Evolutionary conservation across 2,113 vertebrate genomes (phyloP).

Genomic region (Aix galericulata): DNA sequence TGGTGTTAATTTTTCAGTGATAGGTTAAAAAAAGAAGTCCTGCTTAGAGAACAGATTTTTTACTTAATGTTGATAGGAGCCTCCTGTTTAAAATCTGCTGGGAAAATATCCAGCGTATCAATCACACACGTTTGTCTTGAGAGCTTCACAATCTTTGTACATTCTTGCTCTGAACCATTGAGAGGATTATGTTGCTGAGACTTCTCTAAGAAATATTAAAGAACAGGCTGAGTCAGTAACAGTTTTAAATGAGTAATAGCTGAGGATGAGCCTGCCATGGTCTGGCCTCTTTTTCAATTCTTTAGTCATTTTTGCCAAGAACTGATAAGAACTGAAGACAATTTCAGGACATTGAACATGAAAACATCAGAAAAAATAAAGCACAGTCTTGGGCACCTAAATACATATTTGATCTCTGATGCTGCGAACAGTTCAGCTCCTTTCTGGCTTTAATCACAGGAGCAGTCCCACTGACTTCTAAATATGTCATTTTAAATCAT

Average conservation of each 20-base stretch:
- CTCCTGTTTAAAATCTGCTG: conserved; percentile 25
- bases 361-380: background rate
- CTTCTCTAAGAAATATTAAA: conserved; percentile 32
- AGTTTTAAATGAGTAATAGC: conserved; percentile 27
- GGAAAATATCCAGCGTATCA: conserved; percentile 24
- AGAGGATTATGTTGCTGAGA: conserved; percentile 26
- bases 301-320: background rate
- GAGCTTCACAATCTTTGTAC: conserved; percentile 2
- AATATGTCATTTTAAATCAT: background rate
- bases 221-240: conserved; percentile 9
- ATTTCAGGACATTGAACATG: background rate
- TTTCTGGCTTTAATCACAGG: background rate
- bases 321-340: conserved; percentile 23
- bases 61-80: background rate
- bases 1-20: conserved; percentile 64
- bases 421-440: background rate
- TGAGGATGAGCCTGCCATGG: conserved; percentile 15
- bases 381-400: background rate
- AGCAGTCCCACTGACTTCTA: background rate
- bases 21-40: background rate
- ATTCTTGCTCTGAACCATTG: background rate
- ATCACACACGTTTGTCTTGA: background rate
- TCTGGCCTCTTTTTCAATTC: conserved; percentile 9
- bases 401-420: background rate
- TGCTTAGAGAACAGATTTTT: conserved; percentile 3